phyloP scores from a whole-genome alignment of 2,888 invertebrate species.

The Pseudococcus jackbeardsleyi region DNA sequence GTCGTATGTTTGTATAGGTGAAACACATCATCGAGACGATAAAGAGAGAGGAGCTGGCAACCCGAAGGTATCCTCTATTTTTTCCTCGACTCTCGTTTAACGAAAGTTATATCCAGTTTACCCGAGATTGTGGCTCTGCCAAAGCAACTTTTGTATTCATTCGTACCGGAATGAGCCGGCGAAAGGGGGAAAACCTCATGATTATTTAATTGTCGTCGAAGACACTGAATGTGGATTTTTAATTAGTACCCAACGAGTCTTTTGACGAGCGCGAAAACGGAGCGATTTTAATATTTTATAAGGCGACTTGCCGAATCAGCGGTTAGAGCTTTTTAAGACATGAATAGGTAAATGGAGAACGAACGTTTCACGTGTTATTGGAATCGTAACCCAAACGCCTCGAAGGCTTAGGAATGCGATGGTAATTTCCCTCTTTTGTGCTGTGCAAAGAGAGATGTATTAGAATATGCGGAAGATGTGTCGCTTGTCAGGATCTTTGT shows the following conservation, averaged over 20 bases:
- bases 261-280: background rate
- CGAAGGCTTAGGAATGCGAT: slow-evolving; percentile 6
- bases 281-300: slow-evolving; percentile 35
- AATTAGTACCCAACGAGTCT: slow-evolving; percentile 6
- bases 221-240: slow-evolving; percentile 2
- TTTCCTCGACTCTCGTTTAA: background rate
- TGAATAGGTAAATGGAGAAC: slow-evolving; percentile 30
- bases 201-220: slow-evolving; percentile 1
- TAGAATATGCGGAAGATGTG: slow-evolving; percentile 29
- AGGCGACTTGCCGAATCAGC: slow-evolving; percentile 29
- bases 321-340: slow-evolving; percentile 34
- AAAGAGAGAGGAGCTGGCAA: background rate
- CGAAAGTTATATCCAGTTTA: background rate
- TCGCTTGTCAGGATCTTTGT: slow-evolving; percentile 18
- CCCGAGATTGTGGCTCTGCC: background rate
- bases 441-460: background rate
- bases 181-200: background rate
- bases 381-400: slow-evolving; percentile 29
- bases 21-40: background rate
- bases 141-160: background rate
- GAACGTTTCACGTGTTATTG: slow-evolving; percentile 36
- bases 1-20: slow-evolving; percentile 15
- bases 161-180: background rate
- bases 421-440: slow-evolving; percentile 34
- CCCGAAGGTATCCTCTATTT: background rate